phyloP scores from a whole-genome alignment of 2,797 vertebrate genomes.

The Bucorvus abyssinicus region DNA sequence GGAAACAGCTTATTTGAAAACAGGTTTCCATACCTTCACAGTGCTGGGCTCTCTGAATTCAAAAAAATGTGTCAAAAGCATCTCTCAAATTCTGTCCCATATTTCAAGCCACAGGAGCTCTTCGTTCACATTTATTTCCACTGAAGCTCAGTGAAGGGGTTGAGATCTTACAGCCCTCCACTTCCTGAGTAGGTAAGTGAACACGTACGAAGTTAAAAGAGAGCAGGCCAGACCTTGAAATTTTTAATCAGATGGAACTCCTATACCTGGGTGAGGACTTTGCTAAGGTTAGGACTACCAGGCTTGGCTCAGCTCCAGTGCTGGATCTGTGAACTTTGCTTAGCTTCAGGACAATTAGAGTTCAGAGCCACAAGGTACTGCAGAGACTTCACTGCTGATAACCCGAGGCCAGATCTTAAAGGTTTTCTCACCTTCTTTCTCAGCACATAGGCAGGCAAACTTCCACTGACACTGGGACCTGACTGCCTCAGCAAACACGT shows the following conservation, averaged over 20 bases:
- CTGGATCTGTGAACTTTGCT: neutral
- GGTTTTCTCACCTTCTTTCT: neutral
- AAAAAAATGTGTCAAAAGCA: neutral
- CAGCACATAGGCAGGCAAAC: neutral
- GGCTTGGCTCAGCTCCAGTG: neutral
- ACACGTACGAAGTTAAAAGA: conserved; percentile 12
- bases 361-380: conserved; percentile 8
- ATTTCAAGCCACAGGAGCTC: neutral
- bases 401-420: neutral
- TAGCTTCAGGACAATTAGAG: conserved; percentile 1
- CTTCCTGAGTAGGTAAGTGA: neutral
- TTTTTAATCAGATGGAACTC: neutral
- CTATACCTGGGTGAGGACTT: neutral
- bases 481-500: neutral
- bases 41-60: neutral
- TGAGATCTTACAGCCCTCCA: neutral
- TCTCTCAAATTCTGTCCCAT: neutral
- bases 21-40: neutral
- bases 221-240: neutral
- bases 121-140: neutral
- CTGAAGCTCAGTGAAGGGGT: neutral
- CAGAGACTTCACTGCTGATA: neutral
- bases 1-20: neutral
- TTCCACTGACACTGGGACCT: neutral
- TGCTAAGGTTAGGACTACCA: neutral